Percentiles rank a stretch among this genome's conserved stretches.
Evolutionary conservation across 1,140 invertebrate genomes (phyloP).

Genomic region (Conus betulinus): DNA sequence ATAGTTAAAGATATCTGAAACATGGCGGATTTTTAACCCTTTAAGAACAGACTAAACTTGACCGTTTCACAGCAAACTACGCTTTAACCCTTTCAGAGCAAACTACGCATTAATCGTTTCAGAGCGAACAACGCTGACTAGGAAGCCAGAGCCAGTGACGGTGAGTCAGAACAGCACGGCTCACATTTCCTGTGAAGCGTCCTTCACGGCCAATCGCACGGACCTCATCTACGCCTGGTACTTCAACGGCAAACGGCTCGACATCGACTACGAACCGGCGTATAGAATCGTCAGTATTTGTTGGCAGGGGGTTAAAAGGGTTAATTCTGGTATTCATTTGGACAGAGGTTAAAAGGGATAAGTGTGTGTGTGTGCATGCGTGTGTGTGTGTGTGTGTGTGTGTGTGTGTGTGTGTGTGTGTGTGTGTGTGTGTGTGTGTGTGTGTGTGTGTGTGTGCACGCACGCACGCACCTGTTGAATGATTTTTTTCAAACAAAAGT

Average conservation of each 20-base stretch:
- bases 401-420: background rate
- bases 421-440: background rate
- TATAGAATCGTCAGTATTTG: slow-evolving; percentile 48
- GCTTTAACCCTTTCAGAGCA: slow-evolving; percentile 32
- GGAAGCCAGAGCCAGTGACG: slow-evolving; percentile 15
- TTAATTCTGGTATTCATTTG: background rate
- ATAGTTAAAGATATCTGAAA: no score
- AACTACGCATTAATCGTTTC: slow-evolving; percentile 37
- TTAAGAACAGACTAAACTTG: no score
- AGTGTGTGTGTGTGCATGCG: background rate
- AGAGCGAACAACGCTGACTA: slow-evolving; percentile 42
- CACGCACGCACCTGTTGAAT: background rate
- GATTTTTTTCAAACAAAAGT: no score
- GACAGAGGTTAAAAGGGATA: background rate
- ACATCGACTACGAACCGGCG: slow-evolving; percentile 51
- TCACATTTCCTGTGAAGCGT: slow-evolving; percentile 56
- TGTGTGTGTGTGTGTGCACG: slow-evolving; percentile 23
- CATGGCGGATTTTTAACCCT: no score
- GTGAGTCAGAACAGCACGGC: slow-evolving; percentile 55
- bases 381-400: background rate
- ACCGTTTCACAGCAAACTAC: no score
- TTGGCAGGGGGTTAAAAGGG: background rate
- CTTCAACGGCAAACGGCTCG: slow-evolving; percentile 54
- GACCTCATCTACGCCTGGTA: slow-evolving; percentile 62
- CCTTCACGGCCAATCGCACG: slow-evolving; percentile 43